Evolutionary conservation across 2,113 vertebrate species (phyloP), one percentile per base, ranked within the genome.

Genomic region (Xiphophorus maculatus): DNA sequence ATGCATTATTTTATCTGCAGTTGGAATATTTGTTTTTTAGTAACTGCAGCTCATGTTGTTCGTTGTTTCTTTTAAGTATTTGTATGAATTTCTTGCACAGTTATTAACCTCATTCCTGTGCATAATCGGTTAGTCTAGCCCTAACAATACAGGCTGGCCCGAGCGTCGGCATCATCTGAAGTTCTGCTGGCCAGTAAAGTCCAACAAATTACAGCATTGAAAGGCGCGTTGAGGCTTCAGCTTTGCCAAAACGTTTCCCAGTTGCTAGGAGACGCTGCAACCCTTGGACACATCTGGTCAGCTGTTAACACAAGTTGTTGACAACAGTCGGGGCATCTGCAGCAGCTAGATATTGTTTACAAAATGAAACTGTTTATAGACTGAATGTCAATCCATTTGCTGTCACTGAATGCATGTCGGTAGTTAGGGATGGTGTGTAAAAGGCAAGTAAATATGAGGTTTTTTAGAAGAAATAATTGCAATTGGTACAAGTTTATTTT

Each of bases 211-310:
- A 63, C 74, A 58, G 54, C 54, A 58, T 37, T 29, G 63, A 77
- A 48, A 68, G 79, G 64, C 10, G 42, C 29, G 63, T n/a, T 51
- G 65, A 70, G 69, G 32, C 61, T 75, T 68, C 66, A 77, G 73
- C 69, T 67, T 84, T 61, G 60, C 76, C 74, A 63, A 69, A 79
- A 77, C 74, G 58, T 86, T 83, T 77, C 65, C 11, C 79, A 86
- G 90, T 92, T 92, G 90, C 90, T 92, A 90, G 88, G 89, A 89
- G 80, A 92, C 88, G 27, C 74, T 25, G 77, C 69, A 84, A 87
- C 79, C 89, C 87, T 79, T 30, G 72, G 84, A 89, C 89, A 88
- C 83, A 83, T 89, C 76, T 90, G 89, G 90, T 90, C 89, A 91
- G 87, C 86, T 85, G 87, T 88, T 87, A 78, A 84, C 63, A 33